Base-by-base conservation (phyloP, 2,113 vertebrate species). In the Colossoma macropomum region DNA sequence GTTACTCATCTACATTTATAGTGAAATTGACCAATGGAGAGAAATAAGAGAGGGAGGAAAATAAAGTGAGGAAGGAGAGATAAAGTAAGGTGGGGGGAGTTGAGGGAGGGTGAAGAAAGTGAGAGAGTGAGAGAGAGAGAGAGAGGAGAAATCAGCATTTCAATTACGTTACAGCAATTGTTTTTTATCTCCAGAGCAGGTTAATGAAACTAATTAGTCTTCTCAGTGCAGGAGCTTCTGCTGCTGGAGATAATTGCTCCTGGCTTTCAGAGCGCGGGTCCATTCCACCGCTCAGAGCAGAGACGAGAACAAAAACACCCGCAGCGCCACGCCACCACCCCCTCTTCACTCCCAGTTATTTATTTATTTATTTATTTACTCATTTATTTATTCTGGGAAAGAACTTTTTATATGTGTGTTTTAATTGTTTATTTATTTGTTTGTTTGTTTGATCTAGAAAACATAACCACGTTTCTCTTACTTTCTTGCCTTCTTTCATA, bases 201-300 rank as follows among this genome's bases (percentile, higher is more conserved):
- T 93, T 94, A 94, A 94, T 94, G 91, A 94, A 95, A 91, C 92
- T 92, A 95, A 95, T 95, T 94, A 94, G 92, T 94, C 93, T 93
- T 93, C 91, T 87, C 87, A 28, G 91, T 81, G 83, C 89, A 91
- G 88, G 90, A 90, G 85, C 92, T 83, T 92, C 89, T 88, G 92
- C 92, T 86, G 87, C 23, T 82, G 88, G 88, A 91, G 92, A 94
- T 94, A 94, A 93, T 92, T 89, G 86, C 90, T 88, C 88, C 81
- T 84, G 90, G 92, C 90, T 90, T 72, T 90, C 92, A 94, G 92
- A 92, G 90, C 85, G 87, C 85, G 89, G 89, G 90, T 93, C 92
- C 92, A 90, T 92, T 92, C 90, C 90, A 92, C 90, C 86, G 89
- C 91, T 86, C 86, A 86, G 87, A 87, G 87, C 71, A 52, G 81